Conservation (phyloP, 2,113 vertebrate species). For the Dicrurus megarhynchus region DNA sequence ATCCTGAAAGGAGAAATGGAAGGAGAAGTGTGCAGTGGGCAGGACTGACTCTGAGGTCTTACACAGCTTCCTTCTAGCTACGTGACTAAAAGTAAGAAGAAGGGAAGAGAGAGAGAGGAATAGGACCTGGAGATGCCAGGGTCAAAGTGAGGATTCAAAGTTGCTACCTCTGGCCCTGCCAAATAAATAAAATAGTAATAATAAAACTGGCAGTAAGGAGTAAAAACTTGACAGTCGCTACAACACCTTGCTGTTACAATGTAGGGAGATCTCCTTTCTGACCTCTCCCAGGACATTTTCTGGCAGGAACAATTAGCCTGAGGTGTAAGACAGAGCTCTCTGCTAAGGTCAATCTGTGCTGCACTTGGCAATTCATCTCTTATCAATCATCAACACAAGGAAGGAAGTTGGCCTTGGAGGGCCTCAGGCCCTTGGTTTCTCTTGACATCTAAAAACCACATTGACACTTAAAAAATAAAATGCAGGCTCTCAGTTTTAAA, state of each 20-base stretch:
- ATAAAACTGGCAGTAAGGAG: neutral
- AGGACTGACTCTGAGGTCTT: neutral
- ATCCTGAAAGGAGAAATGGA: neutral
- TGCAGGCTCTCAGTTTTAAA: neutral
- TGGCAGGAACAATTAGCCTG: accelerated
- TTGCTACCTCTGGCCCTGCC: neutral
- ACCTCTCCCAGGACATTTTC: neutral
- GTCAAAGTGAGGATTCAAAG: neutral
- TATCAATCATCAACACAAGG: neutral
- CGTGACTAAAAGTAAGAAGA: neutral
- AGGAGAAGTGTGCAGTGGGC: neutral
- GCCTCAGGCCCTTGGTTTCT: neutral
- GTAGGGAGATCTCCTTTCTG: neutral
- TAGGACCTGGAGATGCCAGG: neutral
- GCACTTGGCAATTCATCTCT: neutral
- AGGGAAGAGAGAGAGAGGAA: neutral
- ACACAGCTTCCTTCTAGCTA: neutral
- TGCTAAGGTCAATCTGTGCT: neutral
- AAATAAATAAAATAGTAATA: neutral
- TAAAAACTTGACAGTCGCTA: neutral
- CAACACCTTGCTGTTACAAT: neutral
- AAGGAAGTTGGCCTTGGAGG: neutral
- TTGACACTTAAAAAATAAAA: neutral
- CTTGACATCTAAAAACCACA: neutral
- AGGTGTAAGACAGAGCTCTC: neutral